Evolutionary conservation across 2,797 vertebrate genomes (phyloP), one percentile per base, ranked within the genome.

Genomic region (Megaceryle alcyon): DNA sequence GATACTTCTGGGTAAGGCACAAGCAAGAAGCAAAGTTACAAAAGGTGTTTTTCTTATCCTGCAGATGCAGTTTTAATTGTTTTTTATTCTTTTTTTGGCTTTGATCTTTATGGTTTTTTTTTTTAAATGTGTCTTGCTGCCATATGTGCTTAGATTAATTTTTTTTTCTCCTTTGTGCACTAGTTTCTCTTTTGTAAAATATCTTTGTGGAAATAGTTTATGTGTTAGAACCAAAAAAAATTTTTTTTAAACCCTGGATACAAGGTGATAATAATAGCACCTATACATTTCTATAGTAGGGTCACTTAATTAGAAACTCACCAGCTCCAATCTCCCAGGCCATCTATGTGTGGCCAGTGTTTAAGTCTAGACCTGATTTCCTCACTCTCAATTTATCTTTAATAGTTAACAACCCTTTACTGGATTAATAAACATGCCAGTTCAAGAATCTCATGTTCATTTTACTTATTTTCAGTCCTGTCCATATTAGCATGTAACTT

Each of bases 381-480:
- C 65, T 14, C 19, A 35, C 8, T 78, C 43, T 72, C 68, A 87
- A 12, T 12, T 82, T 10, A 66, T 20, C 6, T 72, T 33, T 64
- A 44, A 12, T 28, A 72, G 76, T 68, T 20, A 43, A 29, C 10
- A 75, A 6, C 10, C 7, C 4, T 81, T 73, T 92, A 4, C 60
- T 48, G 64, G 22, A 68, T 73, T 76, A 79, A 87, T 88, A 83
- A 72, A 71, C 35, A 37, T 4, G 4, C 41, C 54, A 84, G 14
- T 18, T 31, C 15, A 65, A 77, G 65, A 35, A 31, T 63, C 15
- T 68, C 72, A 6, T 0, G n/a, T 66, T 94, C 71, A n/a, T 86
- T 96, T 92, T 82, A 57, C 53, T 90, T 86, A 37, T 80, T 93
- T 93, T 81, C 6, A 4, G 63, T 61, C 61, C 61, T 85, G 53